phyloP scores from a whole-genome alignment of 2,888 invertebrate species.

The Callimorpha dominula region DNA sequence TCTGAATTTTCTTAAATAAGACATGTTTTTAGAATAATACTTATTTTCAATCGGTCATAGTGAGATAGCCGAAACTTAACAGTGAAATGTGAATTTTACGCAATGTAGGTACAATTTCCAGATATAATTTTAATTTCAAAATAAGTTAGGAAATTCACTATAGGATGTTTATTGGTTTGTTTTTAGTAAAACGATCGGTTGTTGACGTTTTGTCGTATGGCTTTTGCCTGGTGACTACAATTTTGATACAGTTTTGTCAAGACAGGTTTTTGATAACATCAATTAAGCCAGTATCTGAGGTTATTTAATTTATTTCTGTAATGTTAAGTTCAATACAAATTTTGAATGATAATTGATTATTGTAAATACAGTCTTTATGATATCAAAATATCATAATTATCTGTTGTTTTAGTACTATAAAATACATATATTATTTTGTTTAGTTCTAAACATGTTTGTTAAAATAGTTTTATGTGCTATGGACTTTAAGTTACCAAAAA shows the following conservation, averaged over 20 bases:
- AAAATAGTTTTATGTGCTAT: conserved; percentile 44
- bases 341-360: background rate
- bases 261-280: conserved; percentile 54
- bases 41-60: conserved; percentile 59
- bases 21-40: conserved; percentile 70
- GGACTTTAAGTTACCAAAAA: conserved; percentile 40
- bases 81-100: conserved; percentile 82
- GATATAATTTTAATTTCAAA: conserved; percentile 59
- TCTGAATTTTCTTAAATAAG: conserved; percentile 73
- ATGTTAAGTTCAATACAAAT: background rate
- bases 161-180: conserved; percentile 61
- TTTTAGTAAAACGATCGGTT: conserved; percentile 59
- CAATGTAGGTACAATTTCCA: conserved; percentile 75
- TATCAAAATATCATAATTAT: background rate
- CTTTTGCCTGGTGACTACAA: conserved; percentile 40
- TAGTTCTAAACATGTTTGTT: conserved; percentile 25
- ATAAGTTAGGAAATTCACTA: conserved; percentile 61
- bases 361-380: background rate
- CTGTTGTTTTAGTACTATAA: background rate
- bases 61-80: conserved; percentile 63
- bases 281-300: conserved; percentile 26
- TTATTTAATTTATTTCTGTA: conserved; percentile 11
- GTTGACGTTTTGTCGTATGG: conserved; percentile 57
- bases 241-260: conserved; percentile 65
- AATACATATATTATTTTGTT: conserved; percentile 1